phyloP scores from a whole-genome alignment of 2,113 vertebrate species.

The Cricetomys ansorgei region DNA sequence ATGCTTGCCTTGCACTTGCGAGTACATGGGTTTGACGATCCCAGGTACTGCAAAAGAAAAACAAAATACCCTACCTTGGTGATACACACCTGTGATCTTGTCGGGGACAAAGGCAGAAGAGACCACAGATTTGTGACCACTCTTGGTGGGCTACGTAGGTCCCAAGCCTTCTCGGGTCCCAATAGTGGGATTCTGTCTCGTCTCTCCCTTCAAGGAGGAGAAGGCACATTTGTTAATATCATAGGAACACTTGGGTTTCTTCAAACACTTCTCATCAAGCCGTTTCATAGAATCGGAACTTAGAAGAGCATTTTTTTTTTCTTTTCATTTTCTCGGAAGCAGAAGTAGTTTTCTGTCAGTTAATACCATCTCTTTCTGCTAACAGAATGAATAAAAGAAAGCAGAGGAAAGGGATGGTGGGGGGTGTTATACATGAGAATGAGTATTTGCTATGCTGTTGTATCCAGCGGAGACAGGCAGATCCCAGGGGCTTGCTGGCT shows the following conservation, averaged over 20 bases:
- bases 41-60: background rate
- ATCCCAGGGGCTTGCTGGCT: no score
- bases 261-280: background rate
- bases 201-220: background rate
- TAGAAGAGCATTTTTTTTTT: background rate
- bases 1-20: background rate
- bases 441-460: background rate
- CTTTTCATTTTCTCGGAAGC: constrained; percentile 10
- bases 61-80: background rate
- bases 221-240: background rate
- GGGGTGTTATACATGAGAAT: background rate
- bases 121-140: background rate
- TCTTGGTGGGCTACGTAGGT: background rate
- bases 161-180: background rate
- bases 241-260: background rate
- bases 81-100: background rate
- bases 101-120: background rate
- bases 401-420: background rate
- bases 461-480: no score
- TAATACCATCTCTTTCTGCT: background rate
- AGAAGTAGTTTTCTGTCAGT: constrained; percentile 12
- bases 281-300: background rate
- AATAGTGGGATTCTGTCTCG: background rate
- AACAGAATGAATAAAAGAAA: background rate
- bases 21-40: background rate